A percentile compares a stretch with the other conserved stretches of the same genome.
These are phyloP conservation scores for Carassius carassius DNA, from an alignment of 2,113 vertebrate genomes.

Conservation along the genomic window DNA sequence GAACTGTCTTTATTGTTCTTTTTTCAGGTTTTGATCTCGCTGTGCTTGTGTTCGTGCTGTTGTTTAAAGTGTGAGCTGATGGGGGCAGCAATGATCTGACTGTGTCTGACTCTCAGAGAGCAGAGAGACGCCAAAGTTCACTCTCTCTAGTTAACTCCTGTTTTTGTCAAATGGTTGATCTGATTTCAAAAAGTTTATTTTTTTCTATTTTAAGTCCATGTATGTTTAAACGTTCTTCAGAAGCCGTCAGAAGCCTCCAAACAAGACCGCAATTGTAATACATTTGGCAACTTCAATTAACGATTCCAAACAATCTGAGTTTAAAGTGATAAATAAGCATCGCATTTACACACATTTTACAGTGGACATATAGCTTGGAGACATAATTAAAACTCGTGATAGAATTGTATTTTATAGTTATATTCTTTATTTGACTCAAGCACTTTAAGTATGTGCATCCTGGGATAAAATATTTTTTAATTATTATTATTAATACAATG, in stretches of 20 bases:
- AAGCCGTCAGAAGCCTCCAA: not conserved
- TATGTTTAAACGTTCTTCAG: not conserved
- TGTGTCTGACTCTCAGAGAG: not conserved
- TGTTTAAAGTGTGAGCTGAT: constrained; percentile 72
- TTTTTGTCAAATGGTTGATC: not conserved
- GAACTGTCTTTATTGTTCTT: constrained; percentile 9
- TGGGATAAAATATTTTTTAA: too few relatives aligned
- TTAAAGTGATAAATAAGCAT: not conserved
- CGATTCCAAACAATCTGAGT: not conserved
- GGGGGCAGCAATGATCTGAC: constrained; percentile 69
- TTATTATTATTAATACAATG: too few relatives aligned
- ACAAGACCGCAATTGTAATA: not conserved
- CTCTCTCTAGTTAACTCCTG: not conserved
- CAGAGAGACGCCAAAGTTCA: not conserved
- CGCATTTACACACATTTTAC: constrained; percentile 1
- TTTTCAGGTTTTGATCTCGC: constrained; percentile 26
- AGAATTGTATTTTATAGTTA: not conserved
- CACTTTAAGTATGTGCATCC: not conserved
- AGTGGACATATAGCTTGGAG: not conserved
- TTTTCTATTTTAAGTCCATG: not conserved
- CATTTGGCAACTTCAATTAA: constrained; percentile 1
- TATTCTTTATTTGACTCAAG: not conserved
- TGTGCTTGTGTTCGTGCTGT: not conserved
- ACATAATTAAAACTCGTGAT: not conserved
- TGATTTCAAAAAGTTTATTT: constrained; percentile 3